These are phyloP conservation scores for Morone saxatilis DNA, from an alignment of 2,113 vertebrate species.

Conservation along the genomic window DNA sequence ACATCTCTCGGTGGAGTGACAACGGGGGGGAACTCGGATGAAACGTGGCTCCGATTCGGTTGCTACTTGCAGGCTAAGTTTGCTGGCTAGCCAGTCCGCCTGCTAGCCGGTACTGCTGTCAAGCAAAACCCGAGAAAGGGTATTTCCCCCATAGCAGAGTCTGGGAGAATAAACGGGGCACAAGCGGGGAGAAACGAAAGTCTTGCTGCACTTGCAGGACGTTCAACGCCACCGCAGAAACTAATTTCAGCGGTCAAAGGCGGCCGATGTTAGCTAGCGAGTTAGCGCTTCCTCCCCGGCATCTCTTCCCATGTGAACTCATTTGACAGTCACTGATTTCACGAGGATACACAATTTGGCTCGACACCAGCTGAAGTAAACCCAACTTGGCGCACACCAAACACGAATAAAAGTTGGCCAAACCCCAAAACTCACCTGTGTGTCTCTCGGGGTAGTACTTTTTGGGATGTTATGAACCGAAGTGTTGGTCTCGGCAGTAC, in stretches of 20 bases:
- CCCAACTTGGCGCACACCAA: background rate
- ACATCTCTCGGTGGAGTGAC: too few species aligned
- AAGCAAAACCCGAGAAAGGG: background rate
- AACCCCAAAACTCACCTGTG: slow-evolving; percentile 57
- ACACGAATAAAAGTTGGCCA: slow-evolving; percentile 26
- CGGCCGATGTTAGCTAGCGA: slow-evolving; percentile 54
- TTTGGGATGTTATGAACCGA: background rate
- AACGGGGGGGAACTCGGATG: background rate
- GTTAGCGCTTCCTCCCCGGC: slow-evolving; percentile 73
- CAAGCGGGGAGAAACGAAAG: background rate
- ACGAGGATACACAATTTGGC: slow-evolving; percentile 32
- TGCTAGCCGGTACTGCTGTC: slow-evolving; percentile 29
- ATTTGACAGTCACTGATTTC: slow-evolving; percentile 68
- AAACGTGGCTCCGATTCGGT: slow-evolving; percentile 15
- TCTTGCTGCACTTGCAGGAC: too few species aligned
- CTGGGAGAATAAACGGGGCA: fast-evolving
- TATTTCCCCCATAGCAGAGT: background rate
- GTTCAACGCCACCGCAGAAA: background rate
- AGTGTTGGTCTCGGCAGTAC: slow-evolving; percentile 22
- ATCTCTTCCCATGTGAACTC: slow-evolving; percentile 68
- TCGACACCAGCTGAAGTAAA: slow-evolving; percentile 21
- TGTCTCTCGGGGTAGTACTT: slow-evolving; percentile 7
- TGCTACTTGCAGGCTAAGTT: slow-evolving; percentile 38
- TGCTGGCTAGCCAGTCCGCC: slow-evolving; percentile 27
- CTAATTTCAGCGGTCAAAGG: background rate